Conservation (phyloP, 30 jellyfish, hydroid and myxozoan genomes). For the Aurelia aurita region DNA sequence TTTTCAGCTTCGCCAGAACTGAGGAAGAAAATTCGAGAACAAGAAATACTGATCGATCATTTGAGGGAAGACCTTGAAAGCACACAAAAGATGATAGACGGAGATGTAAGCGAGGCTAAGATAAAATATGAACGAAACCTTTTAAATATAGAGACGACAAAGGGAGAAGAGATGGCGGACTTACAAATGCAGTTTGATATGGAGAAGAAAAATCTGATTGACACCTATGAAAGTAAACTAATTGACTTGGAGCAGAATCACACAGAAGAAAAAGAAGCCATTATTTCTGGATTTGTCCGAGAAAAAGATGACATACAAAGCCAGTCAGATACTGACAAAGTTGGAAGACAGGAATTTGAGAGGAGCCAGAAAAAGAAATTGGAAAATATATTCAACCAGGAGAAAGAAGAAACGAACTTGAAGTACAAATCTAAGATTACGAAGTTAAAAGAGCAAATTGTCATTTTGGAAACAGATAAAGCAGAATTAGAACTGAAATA, state of each 20-base stretch:
- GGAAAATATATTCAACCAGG: constrained; percentile 78
- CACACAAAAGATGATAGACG: constrained; percentile 79
- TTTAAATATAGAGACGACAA: constrained; percentile 47
- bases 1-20: constrained; percentile 76
- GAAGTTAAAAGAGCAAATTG: constrained; percentile 90
- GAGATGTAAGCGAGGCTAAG: constrained; percentile 57
- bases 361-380: constrained; percentile 65
- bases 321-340: constrained; percentile 75
- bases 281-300: constrained; percentile 65
- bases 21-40: constrained; percentile 71
- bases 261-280: constrained; percentile 61
- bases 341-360: constrained; percentile 46
- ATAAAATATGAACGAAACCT: constrained; percentile 73
- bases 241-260: constrained; percentile 32
- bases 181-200: constrained; percentile 58
- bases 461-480: constrained; percentile 89
- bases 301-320: constrained; percentile 70
- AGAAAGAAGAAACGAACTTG: constrained; percentile 92
- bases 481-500: constrained; percentile 76
- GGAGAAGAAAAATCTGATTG: constrained; percentile 64
- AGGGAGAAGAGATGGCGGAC: constrained; percentile 72
- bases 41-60: constrained; percentile 70
- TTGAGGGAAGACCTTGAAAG: constrained; percentile 81
- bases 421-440: constrained; percentile 76
- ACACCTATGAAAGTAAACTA: constrained; percentile 53